These are phyloP conservation scores for Nettapus auritus DNA, from an alignment of 2,113 vertebrate species.

Conservation along the genomic window DNA sequence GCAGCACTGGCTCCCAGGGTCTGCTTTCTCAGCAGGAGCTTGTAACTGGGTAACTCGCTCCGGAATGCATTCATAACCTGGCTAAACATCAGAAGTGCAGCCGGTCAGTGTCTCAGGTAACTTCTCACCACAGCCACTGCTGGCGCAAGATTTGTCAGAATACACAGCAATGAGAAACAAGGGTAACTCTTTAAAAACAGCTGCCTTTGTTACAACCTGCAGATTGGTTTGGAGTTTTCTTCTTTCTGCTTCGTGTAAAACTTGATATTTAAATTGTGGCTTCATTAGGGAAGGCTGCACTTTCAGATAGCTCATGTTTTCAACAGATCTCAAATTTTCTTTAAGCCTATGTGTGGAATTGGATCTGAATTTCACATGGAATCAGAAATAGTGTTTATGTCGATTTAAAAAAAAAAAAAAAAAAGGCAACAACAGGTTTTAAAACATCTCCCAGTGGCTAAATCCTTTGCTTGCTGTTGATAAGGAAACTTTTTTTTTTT, in stretches of 20 bases:
- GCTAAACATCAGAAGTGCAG: neutral
- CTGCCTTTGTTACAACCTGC: neutral
- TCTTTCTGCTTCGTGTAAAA: neutral
- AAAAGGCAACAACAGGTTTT: neutral
- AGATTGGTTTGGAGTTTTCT: neutral
- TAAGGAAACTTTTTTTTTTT: neutral
- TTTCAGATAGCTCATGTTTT: constrained; percentile 2
- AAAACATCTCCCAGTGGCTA: neutral
- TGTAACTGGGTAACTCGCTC: neutral
- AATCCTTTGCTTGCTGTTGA: constrained; percentile 23
- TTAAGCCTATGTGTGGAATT: neutral
- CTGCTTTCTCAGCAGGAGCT: rapidly evolving
- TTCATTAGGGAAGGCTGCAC: neutral
- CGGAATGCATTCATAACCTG: neutral
- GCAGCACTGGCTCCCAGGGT: neutral
- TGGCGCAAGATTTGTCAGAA: neutral
- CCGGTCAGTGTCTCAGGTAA: neutral
- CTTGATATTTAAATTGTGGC: neutral
- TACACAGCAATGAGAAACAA: neutral
- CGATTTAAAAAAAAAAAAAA: neutral
- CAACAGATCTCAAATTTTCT: neutral
- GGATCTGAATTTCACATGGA: constrained; percentile 2
- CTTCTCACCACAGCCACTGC: neutral
- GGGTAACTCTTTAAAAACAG: neutral
- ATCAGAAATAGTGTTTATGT: neutral